Conservation (phyloP, 2,797 vertebrate genomes). For the Eospalax fontanierii region DNA sequence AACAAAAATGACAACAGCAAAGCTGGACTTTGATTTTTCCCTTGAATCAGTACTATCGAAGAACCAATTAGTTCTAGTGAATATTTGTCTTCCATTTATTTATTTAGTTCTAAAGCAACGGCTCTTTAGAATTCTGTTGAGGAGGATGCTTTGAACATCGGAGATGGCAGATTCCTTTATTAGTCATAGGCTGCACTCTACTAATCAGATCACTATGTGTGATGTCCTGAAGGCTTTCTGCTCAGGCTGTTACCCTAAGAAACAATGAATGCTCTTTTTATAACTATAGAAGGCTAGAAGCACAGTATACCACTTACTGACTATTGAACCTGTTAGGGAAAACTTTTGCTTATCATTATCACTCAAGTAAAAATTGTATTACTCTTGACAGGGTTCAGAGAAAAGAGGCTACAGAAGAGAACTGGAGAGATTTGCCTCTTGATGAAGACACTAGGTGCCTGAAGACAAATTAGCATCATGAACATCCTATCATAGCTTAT, state of each 20-base stretch:
- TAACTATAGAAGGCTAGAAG: background rate
- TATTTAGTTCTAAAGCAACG: constrained; percentile 83
- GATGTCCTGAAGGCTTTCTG: constrained; percentile 62
- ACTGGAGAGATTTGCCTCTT: background rate
- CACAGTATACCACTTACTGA: background rate
- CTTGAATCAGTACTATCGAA: constrained; percentile 63
- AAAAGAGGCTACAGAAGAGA: background rate
- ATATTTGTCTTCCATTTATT: constrained; percentile 78
- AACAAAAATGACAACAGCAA: constrained; percentile 63
- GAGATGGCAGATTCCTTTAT: constrained; percentile 84
- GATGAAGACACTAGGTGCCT: background rate
- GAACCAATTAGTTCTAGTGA: constrained; percentile 59
- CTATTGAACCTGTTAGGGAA: background rate
- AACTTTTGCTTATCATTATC: background rate
- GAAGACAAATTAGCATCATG: background rate
- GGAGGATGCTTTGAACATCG: constrained; percentile 86
- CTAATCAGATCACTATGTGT: constrained; percentile 77
- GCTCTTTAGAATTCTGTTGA: constrained; percentile 86
- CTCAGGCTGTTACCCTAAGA: constrained; percentile 64
- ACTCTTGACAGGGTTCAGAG: background rate
- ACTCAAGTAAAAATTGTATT: background rate
- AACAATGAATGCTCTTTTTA: background rate
- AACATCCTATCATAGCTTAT: rapidly evolving
- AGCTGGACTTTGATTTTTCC: constrained; percentile 66
- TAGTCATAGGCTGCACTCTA: constrained; percentile 76